Conservation (phyloP, 2,888 invertebrate genomes). For the Sisyra nigra region DNA sequence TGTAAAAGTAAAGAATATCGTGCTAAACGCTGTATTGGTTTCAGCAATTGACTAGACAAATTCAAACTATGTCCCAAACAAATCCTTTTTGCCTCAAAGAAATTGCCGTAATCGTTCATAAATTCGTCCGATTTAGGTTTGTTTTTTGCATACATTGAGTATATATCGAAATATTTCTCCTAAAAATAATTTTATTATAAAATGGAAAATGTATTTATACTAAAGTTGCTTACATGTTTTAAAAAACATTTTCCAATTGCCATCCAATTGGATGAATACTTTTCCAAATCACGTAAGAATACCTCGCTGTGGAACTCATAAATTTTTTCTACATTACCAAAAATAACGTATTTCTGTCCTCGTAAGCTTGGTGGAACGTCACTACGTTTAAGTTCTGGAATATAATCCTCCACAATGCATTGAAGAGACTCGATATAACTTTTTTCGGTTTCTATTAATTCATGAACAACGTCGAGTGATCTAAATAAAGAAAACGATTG, state of each 20-base stretch:
- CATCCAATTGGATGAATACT: neutral
- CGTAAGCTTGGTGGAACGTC: conserved; percentile 6
- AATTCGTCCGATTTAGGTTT: conserved; percentile 21
- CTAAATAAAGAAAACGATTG: conserved; percentile 1
- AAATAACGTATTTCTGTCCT: conserved; percentile 7
- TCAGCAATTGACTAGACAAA: conserved; percentile 8
- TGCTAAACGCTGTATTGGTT: conserved; percentile 7
- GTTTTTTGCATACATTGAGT: conserved; percentile 23
- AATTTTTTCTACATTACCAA: conserved; percentile 9
- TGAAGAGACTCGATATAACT: conserved; percentile 5
- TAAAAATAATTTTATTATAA: conserved; percentile 16
- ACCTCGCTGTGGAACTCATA: conserved; percentile 7
- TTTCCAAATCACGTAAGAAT: conserved; percentile 4
- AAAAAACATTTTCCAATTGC: conserved; percentile 7
- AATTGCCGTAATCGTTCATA: conserved; percentile 8
- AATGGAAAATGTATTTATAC: neutral
- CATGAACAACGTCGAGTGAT: conserved; percentile 3
- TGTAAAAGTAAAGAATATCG: conserved; percentile 7
- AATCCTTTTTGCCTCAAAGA: conserved; percentile 7
- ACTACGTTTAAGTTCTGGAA: conserved; percentile 6
- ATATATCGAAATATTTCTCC: conserved; percentile 22
- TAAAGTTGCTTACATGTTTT: conserved; percentile 6
- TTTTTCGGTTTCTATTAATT: conserved; percentile 7
- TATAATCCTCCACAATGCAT: conserved; percentile 8
- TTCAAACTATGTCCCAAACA: conserved; percentile 4